Conservation (phyloP, 2,113 vertebrate species). For the Hystrix cristata region DNA sequence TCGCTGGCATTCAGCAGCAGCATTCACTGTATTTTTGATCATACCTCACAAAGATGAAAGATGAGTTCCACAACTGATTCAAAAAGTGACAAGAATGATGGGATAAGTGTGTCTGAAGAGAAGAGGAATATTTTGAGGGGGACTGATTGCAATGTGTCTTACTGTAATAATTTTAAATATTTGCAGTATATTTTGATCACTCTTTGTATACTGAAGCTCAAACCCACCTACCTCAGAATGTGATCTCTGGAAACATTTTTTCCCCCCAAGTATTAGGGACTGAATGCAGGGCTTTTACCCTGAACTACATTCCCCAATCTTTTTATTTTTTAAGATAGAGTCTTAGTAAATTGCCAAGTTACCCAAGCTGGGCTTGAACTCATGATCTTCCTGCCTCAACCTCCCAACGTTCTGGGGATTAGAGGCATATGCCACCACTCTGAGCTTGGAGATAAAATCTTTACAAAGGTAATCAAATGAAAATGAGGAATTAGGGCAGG, state of each 20-base stretch:
- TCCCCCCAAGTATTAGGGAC: neutral
- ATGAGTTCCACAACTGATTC: neutral
- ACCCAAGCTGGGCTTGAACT: neutral
- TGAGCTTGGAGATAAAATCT: neutral
- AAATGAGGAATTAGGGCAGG: neutral
- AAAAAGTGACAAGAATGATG: neutral
- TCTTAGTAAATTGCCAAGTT: neutral
- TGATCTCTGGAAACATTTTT: neutral
- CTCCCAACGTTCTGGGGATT: neutral
- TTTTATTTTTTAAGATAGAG: neutral
- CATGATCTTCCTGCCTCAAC: neutral
- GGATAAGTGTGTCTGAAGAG: neutral
- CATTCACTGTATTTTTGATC: neutral
- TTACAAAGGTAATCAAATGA: slow-evolving; percentile 27
- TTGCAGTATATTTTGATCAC: neutral
- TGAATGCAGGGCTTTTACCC: neutral
- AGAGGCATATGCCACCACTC: neutral
- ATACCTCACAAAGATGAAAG: neutral
- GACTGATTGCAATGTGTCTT: neutral
- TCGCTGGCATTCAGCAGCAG: neutral
- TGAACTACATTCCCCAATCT: neutral
- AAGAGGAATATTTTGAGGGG: neutral
- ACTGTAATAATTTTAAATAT: neutral
- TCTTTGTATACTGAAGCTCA: neutral
- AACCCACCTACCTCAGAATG: neutral